Conservation (phyloP, 2,797 vertebrate genomes). For the Lacerta viridis region DNA sequence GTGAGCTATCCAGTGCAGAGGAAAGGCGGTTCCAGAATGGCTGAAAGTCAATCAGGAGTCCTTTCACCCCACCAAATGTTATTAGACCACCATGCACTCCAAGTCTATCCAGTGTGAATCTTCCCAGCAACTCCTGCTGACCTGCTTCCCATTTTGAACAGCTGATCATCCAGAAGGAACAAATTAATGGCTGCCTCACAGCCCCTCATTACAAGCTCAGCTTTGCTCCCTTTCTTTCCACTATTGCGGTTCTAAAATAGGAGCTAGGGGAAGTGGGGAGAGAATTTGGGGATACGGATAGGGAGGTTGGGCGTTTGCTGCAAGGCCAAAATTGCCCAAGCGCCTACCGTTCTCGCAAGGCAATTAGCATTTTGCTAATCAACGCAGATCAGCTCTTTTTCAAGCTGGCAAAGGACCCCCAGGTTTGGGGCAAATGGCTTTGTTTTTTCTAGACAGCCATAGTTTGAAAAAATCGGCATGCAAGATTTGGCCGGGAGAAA, state of each 20-base stretch:
- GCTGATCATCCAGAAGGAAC: neutral
- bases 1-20: too few relatives aligned
- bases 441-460: too few relatives aligned
- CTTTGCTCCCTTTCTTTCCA: neutral
- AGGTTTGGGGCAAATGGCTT: too few relatives aligned
- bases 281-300: neutral
- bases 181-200: constrained; percentile 15
- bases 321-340: neutral
- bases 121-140: constrained; percentile 25
- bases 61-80: neutral
- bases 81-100: neutral
- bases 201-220: constrained; percentile 5
- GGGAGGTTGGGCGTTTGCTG: neutral
- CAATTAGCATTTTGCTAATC: too few relatives aligned
- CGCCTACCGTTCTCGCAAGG: neutral
- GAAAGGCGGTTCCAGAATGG: too few relatives aligned
- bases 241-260: neutral
- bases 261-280: neutral
- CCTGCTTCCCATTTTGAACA: neutral
- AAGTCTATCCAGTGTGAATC: constrained; percentile 8
- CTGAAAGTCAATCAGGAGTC: accelerated
- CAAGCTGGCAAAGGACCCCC: too few relatives aligned
- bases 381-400: too few relatives aligned
- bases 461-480: too few relatives aligned
- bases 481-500: too few relatives aligned